Percentiles rank a stretch among this genome's conserved stretches.
These are phyloP conservation scores for Sinosuthora webbiana DNA, from an alignment of 2,113 vertebrate species.

Conservation along the genomic window DNA sequence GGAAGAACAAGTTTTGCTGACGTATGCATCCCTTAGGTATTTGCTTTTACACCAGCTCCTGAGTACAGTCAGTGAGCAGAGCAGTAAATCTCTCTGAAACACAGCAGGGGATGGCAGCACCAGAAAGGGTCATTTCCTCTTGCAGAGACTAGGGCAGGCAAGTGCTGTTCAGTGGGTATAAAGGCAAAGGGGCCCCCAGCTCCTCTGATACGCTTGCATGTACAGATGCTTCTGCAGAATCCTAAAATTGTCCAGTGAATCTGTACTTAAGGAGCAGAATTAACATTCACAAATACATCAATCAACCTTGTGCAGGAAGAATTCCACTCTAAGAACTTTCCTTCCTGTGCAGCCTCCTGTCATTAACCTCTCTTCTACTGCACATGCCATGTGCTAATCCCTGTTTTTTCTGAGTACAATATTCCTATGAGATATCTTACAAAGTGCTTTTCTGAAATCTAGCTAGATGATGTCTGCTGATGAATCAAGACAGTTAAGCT, in stretches of 20 bases:
- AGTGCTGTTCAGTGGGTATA: background rate
- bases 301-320: background rate
- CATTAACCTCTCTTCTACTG: background rate
- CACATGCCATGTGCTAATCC: background rate
- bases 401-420: background rate
- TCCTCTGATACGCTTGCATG: background rate
- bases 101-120: slow-evolving; percentile 11
- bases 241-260: background rate
- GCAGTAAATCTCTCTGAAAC: slow-evolving; percentile 34
- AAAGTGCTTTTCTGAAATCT: background rate
- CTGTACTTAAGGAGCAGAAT: background rate
- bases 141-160: background rate
- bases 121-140: slow-evolving; percentile 44
- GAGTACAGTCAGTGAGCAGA: background rate
- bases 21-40: background rate
- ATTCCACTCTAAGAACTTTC: background rate
- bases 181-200: background rate
- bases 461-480: background rate
- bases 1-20: slow-evolving; percentile 30
- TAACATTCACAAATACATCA: background rate
- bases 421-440: background rate
- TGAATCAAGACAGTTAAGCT: background rate
- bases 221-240: background rate
- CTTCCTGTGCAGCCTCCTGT: background rate
- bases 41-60: background rate